Evolutionary conservation across 2,113 vertebrate species (phyloP).

Genomic region (Pollimyrus isidori): DNA sequence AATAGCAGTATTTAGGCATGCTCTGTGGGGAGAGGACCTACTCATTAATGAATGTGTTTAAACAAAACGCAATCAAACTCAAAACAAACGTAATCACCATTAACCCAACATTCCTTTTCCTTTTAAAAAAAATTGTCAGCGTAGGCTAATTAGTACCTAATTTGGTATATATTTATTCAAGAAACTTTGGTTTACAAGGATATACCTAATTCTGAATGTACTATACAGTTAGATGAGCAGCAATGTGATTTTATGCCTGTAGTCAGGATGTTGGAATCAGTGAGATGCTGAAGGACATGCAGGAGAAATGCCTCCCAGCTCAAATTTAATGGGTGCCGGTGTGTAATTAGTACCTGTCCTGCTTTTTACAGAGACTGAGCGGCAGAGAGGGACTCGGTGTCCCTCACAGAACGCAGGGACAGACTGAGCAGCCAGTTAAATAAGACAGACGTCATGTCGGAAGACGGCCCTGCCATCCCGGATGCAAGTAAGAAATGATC

Average conservation of each 20-base stretch:
- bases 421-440: not conserved
- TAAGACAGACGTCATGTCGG: not conserved
- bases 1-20: conserved; percentile 65
- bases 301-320: not conserved
- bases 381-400: not conserved
- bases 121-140: conserved; percentile 22
- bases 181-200: not conserved
- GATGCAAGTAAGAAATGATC: not conserved
- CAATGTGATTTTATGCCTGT: not conserved
- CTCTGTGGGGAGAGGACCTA: conserved; percentile 65
- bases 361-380: not conserved
- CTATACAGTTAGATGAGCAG: conserved; percentile 12
- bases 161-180: conserved; percentile 30
- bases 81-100: conserved; percentile 41
- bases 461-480: not conserved
- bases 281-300: not conserved
- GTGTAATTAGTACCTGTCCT: not conserved
- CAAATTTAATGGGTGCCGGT: not conserved
- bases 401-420: not conserved
- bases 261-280: not conserved
- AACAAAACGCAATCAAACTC: conserved; percentile 69
- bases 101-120: conserved; percentile 56
- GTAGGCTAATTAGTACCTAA: conserved; percentile 34
- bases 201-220: conserved; percentile 16
- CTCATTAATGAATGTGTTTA: conserved; percentile 76